Conservation (phyloP, 2,113 vertebrate species). For the Ifrita kowaldi region DNA sequence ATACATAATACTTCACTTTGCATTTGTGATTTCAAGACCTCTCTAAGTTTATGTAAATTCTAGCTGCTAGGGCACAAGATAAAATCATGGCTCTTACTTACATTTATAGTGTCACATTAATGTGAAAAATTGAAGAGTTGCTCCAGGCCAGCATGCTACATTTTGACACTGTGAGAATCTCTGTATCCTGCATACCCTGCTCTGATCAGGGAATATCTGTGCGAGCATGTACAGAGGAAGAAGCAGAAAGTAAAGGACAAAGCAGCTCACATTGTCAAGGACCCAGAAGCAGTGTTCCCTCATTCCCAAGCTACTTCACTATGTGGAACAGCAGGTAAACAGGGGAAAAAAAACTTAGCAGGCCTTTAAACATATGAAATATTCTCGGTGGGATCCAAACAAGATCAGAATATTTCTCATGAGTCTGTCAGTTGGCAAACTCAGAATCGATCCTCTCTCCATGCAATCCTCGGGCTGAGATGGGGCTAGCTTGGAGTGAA, state of each 20-base stretch:
- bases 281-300: not conserved
- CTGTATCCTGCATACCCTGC: not conserved
- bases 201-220: constrained; percentile 15
- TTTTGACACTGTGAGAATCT: constrained; percentile 54
- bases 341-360: not conserved
- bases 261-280: not conserved
- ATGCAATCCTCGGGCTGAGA: not conserved
- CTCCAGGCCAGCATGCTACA: constrained; percentile 55
- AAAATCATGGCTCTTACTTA: constrained; percentile 64
- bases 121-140: constrained; percentile 66
- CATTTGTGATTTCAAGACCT: constrained; percentile 67
- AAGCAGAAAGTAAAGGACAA: not conserved
- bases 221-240: not conserved
- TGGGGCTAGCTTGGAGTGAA: not conserved
- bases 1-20: constrained; percentile 36
- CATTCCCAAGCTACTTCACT: not conserved
- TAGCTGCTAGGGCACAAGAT: constrained; percentile 53
- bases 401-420: not conserved
- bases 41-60: constrained; percentile 65
- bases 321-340: not conserved
- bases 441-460: constrained; percentile 24
- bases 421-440: not conserved
- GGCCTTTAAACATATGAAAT: not conserved
- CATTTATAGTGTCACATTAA: constrained; percentile 63
- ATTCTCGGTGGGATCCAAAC: not conserved